Evolutionary conservation across 2,888 invertebrate genomes (phyloP), one percentile per base, ranked within the genome.

Genomic region (Lepidochrysops patricia): DNA sequence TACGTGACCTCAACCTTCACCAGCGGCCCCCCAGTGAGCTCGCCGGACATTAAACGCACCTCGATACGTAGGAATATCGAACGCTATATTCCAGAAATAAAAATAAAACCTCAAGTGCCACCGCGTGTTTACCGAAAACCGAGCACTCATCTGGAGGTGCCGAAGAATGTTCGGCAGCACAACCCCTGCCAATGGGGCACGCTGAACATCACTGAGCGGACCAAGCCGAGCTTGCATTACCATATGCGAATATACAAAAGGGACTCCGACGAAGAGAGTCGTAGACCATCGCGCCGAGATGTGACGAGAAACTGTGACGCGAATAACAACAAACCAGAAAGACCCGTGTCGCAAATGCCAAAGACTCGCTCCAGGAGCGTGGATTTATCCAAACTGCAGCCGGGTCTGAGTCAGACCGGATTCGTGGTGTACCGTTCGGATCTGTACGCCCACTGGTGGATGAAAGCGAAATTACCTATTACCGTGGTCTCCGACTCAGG

Each of bases 361-460:
- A 84, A 84, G 70, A 75, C 78, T 63, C 79, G 86, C 66, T 86
- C 89, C 67, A 82, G 86, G 58, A 90, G 90, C 68, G 89, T 86
- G 70, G 89, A 90, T 67, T 72, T 86, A 65, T 80, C 85, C 2
- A 90, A 90, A 73, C 67, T 79, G 75, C 84, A 83, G 78, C 84
- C 84, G 74, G 78, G 80, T 68, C 70, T 84, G 66, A 19, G 19
- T 12, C 80, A 84, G 66, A 77, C 82, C 67, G 88, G 88, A 64
- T 88, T 87, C 69, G 81, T 91, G 80, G 89, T 94, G 75, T 96
- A 94, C 83, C 94, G 94, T 63, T 95, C 96, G 56, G 96, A 95
- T 74, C 90, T 96, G 82, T 96, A 96, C 82, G 96, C 96, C 66
- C 96, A 96, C 89, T 96, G 96, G 96, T 96, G 96, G 96, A 93